Conservation (phyloP, 2,797 vertebrate genomes). For the Chiroxiphia lanceolata region DNA sequence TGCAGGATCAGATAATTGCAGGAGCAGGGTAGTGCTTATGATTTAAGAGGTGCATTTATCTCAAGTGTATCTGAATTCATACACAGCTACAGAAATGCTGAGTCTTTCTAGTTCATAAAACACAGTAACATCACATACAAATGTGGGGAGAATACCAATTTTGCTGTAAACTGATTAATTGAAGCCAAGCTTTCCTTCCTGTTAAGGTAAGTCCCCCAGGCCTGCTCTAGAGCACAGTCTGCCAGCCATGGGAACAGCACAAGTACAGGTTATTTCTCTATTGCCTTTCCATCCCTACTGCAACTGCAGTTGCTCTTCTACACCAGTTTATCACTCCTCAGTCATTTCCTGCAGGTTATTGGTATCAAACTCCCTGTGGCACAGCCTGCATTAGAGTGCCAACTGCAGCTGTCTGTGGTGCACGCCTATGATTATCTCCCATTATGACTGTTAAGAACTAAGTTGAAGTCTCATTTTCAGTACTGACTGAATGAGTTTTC, state of each 20-base stretch:
- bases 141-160: neutral
- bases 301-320: neutral
- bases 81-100: neutral
- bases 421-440: neutral
- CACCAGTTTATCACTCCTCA: neutral
- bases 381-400: neutral
- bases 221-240: neutral
- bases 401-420: neutral
- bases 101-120: neutral
- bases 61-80: neutral
- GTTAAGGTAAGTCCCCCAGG: neutral
- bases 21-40: neutral
- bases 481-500: neutral
- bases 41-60: neutral
- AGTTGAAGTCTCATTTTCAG: neutral
- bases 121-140: neutral
- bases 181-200: neutral
- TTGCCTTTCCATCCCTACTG: neutral
- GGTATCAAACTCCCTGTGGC: neutral
- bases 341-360: neutral
- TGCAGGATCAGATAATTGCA: neutral
- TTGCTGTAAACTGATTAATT: neutral
- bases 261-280: neutral
- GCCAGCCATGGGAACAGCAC: neutral
- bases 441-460: slow-evolving; percentile 15